These are phyloP conservation scores for Esox niger DNA, from an alignment of 2,113 vertebrate genomes.

Conservation along the genomic window DNA sequence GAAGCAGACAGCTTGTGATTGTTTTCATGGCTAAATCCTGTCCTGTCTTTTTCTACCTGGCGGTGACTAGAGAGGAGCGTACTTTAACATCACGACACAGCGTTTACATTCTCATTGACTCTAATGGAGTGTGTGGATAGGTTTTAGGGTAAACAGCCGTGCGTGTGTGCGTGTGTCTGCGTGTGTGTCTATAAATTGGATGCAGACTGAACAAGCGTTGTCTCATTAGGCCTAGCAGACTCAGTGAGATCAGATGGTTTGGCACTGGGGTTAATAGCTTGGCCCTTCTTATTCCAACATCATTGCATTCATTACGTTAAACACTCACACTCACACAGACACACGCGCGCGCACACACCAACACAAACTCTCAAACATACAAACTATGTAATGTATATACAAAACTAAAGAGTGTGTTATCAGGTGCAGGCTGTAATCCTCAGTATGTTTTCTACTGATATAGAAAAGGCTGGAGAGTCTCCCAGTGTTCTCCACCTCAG, in stretches of 20 bases:
- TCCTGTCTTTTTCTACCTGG: slow-evolving; percentile 29
- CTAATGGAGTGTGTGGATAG: neutral
- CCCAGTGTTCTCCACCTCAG: slow-evolving; percentile 10
- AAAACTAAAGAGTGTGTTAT: too few relatives aligned
- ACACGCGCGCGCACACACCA: neutral
- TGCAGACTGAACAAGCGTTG: slow-evolving; percentile 36
- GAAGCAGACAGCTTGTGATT: slow-evolving; percentile 44
- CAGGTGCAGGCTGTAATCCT: too few relatives aligned
- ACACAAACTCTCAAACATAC: neutral
- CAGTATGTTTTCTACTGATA: too few relatives aligned
- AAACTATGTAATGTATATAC: neutral
- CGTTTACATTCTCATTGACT: neutral
- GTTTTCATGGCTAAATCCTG: slow-evolving; percentile 59
- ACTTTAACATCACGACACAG: neutral
- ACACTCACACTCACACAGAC: slow-evolving; percentile 4
- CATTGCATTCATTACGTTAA: slow-evolving; percentile 37
- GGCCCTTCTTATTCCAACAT: slow-evolving; percentile 36
- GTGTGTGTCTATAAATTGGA: slow-evolving; percentile 21
- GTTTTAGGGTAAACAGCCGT: neutral
- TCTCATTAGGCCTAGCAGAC: slow-evolving; percentile 41
- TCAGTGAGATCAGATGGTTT: slow-evolving; percentile 43
- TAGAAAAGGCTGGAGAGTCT: neutral
- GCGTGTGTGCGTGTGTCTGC: neutral
- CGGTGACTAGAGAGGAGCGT: neutral
- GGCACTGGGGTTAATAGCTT: slow-evolving; percentile 45